Base-by-base conservation (phyloP, 2,888 invertebrate genomes). In the Agrilus cyanescens region DNA sequence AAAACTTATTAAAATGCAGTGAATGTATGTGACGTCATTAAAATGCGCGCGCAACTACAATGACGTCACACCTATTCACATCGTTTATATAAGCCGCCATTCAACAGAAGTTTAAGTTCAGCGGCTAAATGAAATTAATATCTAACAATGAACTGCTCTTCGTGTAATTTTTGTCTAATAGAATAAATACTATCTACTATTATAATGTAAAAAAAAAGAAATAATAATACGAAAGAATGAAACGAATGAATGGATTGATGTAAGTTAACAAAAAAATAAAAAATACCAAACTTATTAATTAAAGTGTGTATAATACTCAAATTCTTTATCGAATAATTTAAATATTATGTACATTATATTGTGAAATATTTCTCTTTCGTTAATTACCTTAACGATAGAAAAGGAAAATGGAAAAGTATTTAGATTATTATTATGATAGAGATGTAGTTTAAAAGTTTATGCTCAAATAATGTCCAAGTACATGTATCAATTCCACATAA, bases 401-500 rank as follows among this genome's bases (percentile, higher is more conserved):
- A 25, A n/a, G n/a, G n/a, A n/a, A 25, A 25, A 25, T 7, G 20
- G 4, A 25, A 25, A 25, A 25, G 10, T 25, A 25, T 25, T 25
- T 25, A 25, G 25, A 25, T 25, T 8, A 25, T 20, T 20, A 25
- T 25, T n/a, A n/a, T n/a, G n/a, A 25, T 25, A 34, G 14, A 20
- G 25, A 18, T 16, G 12, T 40, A 40, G 33, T 34, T 40, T 40
- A 37, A 43, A 49, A 52, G 46, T 40, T 49, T 56, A 51, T 49
- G 59, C 59, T 59, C 58, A 59, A 58, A 25, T 25, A 25, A 53
- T 57, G 57, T 57, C 56, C 58, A 56, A 53, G 45, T 51, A 48
- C 48, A 46, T 48, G 51, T 44, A 43, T 50, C 50, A 50, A 51
- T 55, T 52, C 41, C 41, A 49, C 49, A 45, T 48, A 47, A 44